Evolutionary conservation across 2,113 vertebrate genomes (phyloP).

Genomic region (Lophura nycthemera): DNA sequence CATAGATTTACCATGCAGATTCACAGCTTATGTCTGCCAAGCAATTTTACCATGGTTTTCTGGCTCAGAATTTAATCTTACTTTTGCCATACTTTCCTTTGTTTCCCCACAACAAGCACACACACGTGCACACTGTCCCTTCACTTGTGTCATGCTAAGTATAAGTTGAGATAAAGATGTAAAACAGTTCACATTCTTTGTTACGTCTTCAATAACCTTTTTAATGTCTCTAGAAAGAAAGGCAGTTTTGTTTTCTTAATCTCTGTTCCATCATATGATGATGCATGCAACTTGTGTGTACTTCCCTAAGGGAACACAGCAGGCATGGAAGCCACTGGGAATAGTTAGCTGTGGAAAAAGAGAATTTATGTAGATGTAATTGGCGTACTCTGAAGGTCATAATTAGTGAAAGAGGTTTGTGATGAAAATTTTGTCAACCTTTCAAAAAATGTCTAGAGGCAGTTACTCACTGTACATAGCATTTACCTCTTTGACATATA

Average conservation of each 20-base stretch:
- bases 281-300: not conserved
- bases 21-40: not conserved
- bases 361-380: not conserved
- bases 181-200: not conserved
- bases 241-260: not conserved
- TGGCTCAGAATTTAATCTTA: not conserved
- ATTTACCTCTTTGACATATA: conserved; percentile 4
- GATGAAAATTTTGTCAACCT: conserved; percentile 43
- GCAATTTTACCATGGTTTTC: not conserved
- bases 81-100: not conserved
- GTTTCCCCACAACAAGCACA: not conserved
- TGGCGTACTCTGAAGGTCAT: conserved; percentile 35
- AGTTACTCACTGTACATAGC: not conserved
- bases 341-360: not conserved
- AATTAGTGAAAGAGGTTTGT: conserved; percentile 28
- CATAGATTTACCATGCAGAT: not conserved
- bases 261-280: not conserved
- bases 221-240: not conserved
- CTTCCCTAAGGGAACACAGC: not conserved
- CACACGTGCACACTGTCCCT: not conserved
- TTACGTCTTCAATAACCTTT: not conserved
- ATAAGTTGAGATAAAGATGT: not conserved
- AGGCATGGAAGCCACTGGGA: not conserved
- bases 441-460: conserved; percentile 22
- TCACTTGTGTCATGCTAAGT: not conserved